Percentiles rank a stretch among this genome's conserved stretches.
phyloP scores from a whole-genome alignment of 35 echinoderm and acorn worm species.

The Eucidaris tribuloides region DNA sequence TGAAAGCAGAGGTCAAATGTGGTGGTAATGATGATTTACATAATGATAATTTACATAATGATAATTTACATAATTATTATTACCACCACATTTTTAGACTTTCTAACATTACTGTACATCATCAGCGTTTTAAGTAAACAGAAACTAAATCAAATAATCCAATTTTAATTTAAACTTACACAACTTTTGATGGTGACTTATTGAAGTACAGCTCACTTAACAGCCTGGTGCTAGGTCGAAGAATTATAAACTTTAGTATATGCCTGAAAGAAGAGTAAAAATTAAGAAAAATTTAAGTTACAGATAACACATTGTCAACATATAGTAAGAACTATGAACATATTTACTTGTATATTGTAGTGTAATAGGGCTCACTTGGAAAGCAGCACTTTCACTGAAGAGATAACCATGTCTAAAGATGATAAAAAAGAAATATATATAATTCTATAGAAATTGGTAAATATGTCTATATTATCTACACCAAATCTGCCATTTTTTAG shows the following conservation, averaged over 20 bases:
- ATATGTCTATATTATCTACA: no score
- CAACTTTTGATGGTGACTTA: slow-evolving; percentile 61
- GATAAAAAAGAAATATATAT: neutral
- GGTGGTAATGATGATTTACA: neutral
- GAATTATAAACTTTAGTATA: slow-evolving; percentile 66
- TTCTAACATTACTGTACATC: neutral
- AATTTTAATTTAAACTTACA: slow-evolving; percentile 64
- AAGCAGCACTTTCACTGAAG: neutral
- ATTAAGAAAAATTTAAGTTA: neutral
- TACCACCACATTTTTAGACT: neutral
- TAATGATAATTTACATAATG: neutral
- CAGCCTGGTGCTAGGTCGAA: slow-evolving; percentile 70
- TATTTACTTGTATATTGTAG: neutral
- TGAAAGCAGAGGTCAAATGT: neutral
- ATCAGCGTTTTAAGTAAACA: neutral
- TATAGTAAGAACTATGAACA: neutral
- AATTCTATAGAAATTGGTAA: neutral
- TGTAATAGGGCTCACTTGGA: neutral
- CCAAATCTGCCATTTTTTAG: no score
- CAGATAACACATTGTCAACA: neutral
- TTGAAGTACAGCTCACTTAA: slow-evolving; percentile 70
- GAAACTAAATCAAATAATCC: neutral
- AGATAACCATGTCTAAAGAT: neutral
- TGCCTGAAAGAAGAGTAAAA: slow-evolving; percentile 54
- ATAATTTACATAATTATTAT: neutral